These are phyloP conservation scores for Canis aureus DNA, from an alignment of 2,113 vertebrate species.

Conservation along the genomic window DNA sequence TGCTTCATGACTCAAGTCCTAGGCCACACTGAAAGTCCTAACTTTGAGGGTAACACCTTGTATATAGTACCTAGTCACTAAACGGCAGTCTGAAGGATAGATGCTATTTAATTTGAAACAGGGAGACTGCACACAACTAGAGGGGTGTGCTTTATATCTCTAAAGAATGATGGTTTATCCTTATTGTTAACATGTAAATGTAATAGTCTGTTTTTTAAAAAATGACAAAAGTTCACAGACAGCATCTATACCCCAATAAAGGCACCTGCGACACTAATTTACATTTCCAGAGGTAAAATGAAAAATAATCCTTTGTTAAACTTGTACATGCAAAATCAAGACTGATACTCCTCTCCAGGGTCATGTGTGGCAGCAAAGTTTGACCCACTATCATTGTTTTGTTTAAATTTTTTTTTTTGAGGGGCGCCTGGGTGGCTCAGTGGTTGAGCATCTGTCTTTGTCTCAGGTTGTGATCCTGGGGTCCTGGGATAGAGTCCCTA, in stretches of 20 bases:
- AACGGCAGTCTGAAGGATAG: not conserved
- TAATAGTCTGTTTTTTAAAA: not conserved
- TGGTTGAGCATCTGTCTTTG: no score
- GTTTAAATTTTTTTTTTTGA: no score
- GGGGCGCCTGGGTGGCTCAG: no score
- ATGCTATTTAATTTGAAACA: not conserved
- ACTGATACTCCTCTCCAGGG: not conserved
- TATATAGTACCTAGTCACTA: no score
- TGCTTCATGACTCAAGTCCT: not conserved
- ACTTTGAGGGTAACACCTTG: not conserved
- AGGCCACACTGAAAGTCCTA: not conserved
- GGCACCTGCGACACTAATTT: not conserved
- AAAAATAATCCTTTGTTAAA: not conserved
- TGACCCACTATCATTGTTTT: not conserved
- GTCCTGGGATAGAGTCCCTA: no score
- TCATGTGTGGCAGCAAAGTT: rapidly evolving
- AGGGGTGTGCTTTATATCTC: not conserved
- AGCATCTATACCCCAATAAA: not conserved
- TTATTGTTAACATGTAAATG: not conserved
- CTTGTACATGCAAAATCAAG: rapidly evolving
- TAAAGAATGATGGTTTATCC: not conserved
- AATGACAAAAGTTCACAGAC: not conserved
- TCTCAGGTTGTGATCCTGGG: no score
- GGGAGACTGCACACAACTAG: not conserved
- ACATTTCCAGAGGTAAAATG: not conserved